Base-by-base conservation (phyloP, 2,797 vertebrate species). In the Echiichthys vipera region DNA sequence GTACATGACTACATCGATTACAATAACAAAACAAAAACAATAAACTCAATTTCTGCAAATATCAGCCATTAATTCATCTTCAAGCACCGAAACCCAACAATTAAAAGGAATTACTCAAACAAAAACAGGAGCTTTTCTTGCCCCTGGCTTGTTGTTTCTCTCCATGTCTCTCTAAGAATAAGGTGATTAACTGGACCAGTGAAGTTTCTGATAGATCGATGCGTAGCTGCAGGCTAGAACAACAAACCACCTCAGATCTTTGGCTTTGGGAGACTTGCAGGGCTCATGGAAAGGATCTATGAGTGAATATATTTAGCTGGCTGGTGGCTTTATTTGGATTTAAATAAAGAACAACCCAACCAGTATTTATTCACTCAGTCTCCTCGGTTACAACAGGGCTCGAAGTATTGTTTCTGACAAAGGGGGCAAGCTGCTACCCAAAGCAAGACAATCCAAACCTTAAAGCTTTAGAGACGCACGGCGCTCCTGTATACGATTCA, bases 171-270 rank as follows among this genome's bases (percentile, higher is more conserved):
- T 78, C 56, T n/a, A 56, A 71, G 79, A 91, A 86, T 66, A 63
- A 78, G 78, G 83, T 90, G 90, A 92, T 90, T 91, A 91, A 82
- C 84, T 77, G 81, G 84, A 80, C 87, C 84, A 84, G 83, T 80
- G 83, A 84, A 76, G 85, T 78, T 88, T 84, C 84, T 84, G 86
- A 84, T 84, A 57, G 85, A 88, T 89, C 87, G 81, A 89, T 89
- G 78, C 25, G 15, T 82, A 72, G 88, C 91, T 90, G 76, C 79
- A 75, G 88, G 88, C 87, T 57, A 78, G 34, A 87, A 90, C 87
- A 92, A 91, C 88, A 91, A 89, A 78, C 82, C 86, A 84, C 78
- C 80, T 90, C 83, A 91, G 84, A 90, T 91, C 84, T 88, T 73
- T 78, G 81, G 83, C 86, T 89, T 83, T 69, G 68, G 77, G 70